phyloP scores from a whole-genome alignment of 1,140 invertebrate species.

The Ptiloglossa arizonensis region DNA sequence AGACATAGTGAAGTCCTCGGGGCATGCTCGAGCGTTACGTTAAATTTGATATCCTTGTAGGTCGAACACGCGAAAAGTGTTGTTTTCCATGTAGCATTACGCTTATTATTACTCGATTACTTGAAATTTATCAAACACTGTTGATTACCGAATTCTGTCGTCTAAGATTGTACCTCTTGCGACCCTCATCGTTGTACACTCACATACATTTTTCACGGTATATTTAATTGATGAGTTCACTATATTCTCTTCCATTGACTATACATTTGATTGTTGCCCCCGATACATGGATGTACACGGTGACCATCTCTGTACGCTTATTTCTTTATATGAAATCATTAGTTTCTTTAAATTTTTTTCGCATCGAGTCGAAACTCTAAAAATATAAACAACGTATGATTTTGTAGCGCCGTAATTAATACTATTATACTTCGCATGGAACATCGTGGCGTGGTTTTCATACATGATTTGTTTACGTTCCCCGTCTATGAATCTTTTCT shows the following conservation, averaged over 20 bases:
- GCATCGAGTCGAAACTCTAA: background rate
- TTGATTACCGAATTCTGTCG: background rate
- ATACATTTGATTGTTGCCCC: background rate
- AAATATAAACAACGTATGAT: background rate
- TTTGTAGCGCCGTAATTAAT: background rate
- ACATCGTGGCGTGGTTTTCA: background rate
- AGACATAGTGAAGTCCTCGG: background rate
- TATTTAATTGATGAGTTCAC: background rate
- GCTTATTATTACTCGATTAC: background rate
- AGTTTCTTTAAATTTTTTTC: background rate
- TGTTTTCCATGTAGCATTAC: background rate
- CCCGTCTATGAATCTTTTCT: conserved; percentile 7
- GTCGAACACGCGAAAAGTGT: background rate
- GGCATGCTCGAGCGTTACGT: background rate
- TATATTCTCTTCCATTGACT: background rate
- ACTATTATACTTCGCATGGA: background rate
- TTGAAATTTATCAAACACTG: background rate
- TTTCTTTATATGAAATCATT: conserved; percentile 13
- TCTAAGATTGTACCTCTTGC: background rate
- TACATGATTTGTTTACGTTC: conserved; percentile 30
- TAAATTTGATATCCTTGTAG: background rate
- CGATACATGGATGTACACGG: background rate
- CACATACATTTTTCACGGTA: background rate
- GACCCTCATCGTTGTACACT: background rate
- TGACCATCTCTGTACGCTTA: conserved; percentile 7